These are phyloP conservation scores for Brachyalestes nurse DNA, from an alignment of 2,797 vertebrate species.

Conservation along the genomic window DNA sequence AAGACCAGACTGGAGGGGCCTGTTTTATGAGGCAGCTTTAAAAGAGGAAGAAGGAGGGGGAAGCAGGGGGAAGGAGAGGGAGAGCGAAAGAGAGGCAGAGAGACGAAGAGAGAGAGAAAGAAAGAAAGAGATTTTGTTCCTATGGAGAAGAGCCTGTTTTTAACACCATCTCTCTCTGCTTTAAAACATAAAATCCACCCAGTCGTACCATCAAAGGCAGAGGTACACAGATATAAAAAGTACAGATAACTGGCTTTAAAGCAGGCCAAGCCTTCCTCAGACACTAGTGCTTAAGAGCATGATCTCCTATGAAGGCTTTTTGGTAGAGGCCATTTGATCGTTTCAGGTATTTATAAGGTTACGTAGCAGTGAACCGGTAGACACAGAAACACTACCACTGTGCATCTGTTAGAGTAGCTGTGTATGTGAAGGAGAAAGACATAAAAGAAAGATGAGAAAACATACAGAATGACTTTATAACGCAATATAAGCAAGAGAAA, in stretches of 20 bases:
- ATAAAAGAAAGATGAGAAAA: background rate
- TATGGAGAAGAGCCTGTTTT: conserved; percentile 32
- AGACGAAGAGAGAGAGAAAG: conserved; percentile 16
- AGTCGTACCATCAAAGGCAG: conserved; percentile 22
- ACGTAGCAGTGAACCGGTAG: conserved; percentile 8
- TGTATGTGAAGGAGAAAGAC: background rate
- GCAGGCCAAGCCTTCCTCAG: conserved; percentile 8
- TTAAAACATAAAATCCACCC: conserved; percentile 33
- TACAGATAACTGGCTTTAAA: conserved; percentile 29
- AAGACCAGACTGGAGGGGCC: conserved; percentile 79
- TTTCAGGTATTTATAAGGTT: conserved; percentile 38
- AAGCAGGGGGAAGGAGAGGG: background rate
- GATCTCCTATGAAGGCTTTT: conserved; percentile 20
- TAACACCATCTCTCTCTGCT: conserved; percentile 22
- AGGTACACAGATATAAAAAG: conserved; percentile 36
- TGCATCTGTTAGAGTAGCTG: background rate
- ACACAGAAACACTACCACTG: background rate
- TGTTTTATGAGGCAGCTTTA: conserved; percentile 80
- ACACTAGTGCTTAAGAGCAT: conserved; percentile 23
- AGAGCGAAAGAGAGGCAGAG: conserved; percentile 7
- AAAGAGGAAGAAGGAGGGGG: conserved; percentile 66
- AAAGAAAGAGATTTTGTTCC: conserved; percentile 36
- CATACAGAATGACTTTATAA: background rate
- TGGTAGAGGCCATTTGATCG: conserved; percentile 18
- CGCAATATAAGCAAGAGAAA: background rate